Conservation (phyloP, 2,888 invertebrate genomes). For the Helicoverpa assulta region DNA sequence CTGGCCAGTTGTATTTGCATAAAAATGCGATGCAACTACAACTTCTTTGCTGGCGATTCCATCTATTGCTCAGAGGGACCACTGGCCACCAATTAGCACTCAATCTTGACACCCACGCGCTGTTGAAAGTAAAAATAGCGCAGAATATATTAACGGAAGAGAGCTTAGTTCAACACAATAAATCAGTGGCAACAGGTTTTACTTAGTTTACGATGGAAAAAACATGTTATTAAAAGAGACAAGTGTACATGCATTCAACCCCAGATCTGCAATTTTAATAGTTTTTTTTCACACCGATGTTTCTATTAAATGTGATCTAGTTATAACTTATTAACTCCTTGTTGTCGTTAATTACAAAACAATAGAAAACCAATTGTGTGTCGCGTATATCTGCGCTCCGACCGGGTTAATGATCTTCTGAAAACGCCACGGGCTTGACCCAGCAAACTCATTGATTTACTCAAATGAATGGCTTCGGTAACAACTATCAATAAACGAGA, state of each 20-base stretch:
- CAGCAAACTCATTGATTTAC: not conserved
- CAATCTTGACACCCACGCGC: slow-evolving; percentile 66
- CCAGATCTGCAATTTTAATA: too few relatives aligned
- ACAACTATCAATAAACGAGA: slow-evolving; percentile 21
- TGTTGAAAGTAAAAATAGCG: slow-evolving; percentile 42
- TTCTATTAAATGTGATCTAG: too few relatives aligned
- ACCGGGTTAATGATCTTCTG: too few relatives aligned
- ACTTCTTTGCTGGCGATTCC: slow-evolving; percentile 58
- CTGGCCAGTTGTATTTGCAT: slow-evolving; percentile 63
- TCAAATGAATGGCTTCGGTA: slow-evolving; percentile 18
- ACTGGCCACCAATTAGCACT: slow-evolving; percentile 70
- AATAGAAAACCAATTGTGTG: too few relatives aligned
- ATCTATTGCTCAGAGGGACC: slow-evolving; percentile 56
- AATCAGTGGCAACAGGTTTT: slow-evolving; percentile 9
- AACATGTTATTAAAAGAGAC: not conserved
- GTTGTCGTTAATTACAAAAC: too few relatives aligned
- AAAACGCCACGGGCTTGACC: too few relatives aligned
- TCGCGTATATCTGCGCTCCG: too few relatives aligned
- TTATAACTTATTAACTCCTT: too few relatives aligned
- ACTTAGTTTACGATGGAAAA: not conserved
- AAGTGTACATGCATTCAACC: too few relatives aligned
- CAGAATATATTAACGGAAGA: slow-evolving; percentile 25
- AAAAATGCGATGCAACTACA: slow-evolving; percentile 68
- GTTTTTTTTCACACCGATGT: too few relatives aligned
- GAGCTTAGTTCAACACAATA: slow-evolving; percentile 23